Evolutionary conservation across 2,888 invertebrate species (phyloP).

Genomic region (Unio delphinus): DNA sequence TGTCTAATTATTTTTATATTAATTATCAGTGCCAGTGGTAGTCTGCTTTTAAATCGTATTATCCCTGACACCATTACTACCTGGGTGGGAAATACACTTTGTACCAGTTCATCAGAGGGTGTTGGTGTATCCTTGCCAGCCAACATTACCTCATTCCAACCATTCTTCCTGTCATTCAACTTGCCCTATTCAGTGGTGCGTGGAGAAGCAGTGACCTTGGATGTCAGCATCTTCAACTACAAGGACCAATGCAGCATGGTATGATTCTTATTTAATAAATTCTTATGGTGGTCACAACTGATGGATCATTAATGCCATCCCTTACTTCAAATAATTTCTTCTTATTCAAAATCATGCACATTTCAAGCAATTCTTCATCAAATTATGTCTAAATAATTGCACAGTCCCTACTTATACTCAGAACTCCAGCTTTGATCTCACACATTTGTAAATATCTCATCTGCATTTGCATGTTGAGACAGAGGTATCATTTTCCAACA

Average conservation of each 20-base stretch:
- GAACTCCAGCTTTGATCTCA: no score
- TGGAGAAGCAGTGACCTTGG: conserved; percentile 79
- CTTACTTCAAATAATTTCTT: no score
- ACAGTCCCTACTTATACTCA: no score
- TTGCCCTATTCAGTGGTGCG: conserved; percentile 80
- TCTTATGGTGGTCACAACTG: no score
- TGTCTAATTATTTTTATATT: background rate
- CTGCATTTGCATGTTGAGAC: no score
- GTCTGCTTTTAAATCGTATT: conserved; percentile 28
- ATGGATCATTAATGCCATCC: no score
- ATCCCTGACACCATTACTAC: conserved; percentile 78
- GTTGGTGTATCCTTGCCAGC: conserved; percentile 74
- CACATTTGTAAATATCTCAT: no score
- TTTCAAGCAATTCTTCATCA: no score
- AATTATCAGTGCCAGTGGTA: conserved; percentile 45
- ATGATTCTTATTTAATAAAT: no score
- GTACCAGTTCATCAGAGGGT: conserved; percentile 73
- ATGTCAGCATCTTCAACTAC: conserved; percentile 82
- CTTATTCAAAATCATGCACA: no score
- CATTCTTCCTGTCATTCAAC: conserved; percentile 83
- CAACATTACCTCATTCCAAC: conserved; percentile 77
- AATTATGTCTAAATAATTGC: no score
- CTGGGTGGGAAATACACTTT: conserved; percentile 77
- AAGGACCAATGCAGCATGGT: conserved; percentile 75
- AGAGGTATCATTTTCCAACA: no score